These are phyloP conservation scores for Archocentrus centrarchus DNA, from an alignment of 2,113 vertebrate genomes.

Conservation along the genomic window DNA sequence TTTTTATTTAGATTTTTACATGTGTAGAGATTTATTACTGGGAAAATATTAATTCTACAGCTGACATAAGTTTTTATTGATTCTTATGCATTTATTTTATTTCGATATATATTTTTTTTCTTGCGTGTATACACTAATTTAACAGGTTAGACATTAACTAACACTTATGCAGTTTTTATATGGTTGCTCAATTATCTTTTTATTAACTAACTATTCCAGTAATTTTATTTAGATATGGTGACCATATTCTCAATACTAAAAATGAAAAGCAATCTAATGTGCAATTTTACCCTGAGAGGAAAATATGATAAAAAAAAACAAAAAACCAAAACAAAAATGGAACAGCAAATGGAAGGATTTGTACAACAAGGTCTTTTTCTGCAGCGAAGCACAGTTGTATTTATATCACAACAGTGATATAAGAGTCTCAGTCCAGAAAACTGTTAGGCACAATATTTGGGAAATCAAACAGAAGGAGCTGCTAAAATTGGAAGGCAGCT, in stretches of 20 bases:
- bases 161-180: background rate
- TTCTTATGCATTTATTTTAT: background rate
- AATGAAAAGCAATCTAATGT: background rate
- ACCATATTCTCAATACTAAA: background rate
- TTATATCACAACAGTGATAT: background rate
- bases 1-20: no score
- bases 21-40: no score
- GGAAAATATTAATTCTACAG: no score
- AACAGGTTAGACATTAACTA: background rate
- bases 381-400: background rate
- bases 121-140: background rate
- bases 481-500: slow-evolving; percentile 14
- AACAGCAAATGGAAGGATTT: slow-evolving; percentile 1
- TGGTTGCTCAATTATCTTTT: background rate
- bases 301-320: background rate
- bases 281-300: background rate
- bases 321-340: background rate
- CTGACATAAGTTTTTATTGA: no score
- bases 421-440: background rate
- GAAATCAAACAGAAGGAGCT: background rate
- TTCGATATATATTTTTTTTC: background rate
- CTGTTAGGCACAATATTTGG: background rate
- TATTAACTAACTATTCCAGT: background rate
- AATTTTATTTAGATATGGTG: background rate
- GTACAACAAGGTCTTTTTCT: background rate